Conservation (phyloP, 2,888 invertebrate species). For the Ecliptopera silaceata region DNA sequence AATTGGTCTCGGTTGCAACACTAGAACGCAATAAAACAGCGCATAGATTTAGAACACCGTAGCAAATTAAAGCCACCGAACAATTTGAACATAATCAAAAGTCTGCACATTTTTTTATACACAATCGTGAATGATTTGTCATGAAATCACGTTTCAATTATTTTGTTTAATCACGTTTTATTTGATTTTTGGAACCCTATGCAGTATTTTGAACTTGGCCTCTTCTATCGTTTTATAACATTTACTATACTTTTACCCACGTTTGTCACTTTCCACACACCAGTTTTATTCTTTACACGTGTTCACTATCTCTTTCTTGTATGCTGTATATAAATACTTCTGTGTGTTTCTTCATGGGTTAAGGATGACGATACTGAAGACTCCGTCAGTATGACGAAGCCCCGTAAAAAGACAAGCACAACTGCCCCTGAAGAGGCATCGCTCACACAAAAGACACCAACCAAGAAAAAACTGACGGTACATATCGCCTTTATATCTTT, state of each 20-base stretch:
- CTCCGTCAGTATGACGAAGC: constrained; percentile 75
- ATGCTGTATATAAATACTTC: constrained; percentile 40
- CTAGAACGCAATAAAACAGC: constrained; percentile 14
- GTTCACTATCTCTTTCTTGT: constrained; percentile 34
- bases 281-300: constrained; percentile 15
- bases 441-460: constrained; percentile 78
- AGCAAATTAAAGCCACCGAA: neutral
- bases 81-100: neutral
- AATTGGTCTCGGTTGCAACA: constrained; percentile 27
- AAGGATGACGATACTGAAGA: constrained; percentile 79
- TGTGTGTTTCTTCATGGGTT: constrained; percentile 54
- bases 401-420: constrained; percentile 77
- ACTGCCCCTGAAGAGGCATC: constrained; percentile 78
- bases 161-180: neutral
- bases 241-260: neutral
- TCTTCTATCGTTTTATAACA: neutral
- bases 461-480: constrained; percentile 80
- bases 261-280: constrained; percentile 4
- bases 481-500: constrained; percentile 42
- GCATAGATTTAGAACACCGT: neutral
- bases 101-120: neutral
- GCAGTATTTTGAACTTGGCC: neutral
- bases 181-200: neutral
- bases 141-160: neutral
- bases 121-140: neutral